These are phyloP conservation scores for Diarsia brunnea DNA, from an alignment of 2,888 invertebrate genomes.

Conservation along the genomic window DNA sequence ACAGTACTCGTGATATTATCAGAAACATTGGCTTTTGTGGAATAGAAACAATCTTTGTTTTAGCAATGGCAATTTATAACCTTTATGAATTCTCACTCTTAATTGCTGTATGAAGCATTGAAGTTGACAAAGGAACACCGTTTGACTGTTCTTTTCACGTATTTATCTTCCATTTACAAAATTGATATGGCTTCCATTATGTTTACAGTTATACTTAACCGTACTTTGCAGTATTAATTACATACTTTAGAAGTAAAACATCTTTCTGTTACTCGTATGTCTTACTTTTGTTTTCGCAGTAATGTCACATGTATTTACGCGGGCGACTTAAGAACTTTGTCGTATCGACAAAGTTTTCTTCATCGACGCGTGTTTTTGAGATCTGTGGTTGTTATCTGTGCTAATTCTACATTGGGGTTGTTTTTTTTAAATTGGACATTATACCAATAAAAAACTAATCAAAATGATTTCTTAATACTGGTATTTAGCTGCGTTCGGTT, in stretches of 20 bases:
- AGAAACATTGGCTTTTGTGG: neutral
- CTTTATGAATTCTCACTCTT: neutral
- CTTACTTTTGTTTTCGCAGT: slow-evolving; percentile 1
- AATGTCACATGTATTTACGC: slow-evolving; percentile 1
- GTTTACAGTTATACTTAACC: no score
- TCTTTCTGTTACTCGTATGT: neutral
- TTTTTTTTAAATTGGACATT: no score
- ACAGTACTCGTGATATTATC: neutral
- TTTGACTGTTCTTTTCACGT: neutral
- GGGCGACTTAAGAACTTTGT: slow-evolving; percentile 7
- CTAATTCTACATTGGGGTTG: no score
- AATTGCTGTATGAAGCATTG: neutral
- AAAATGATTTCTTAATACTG: no score
- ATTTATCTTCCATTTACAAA: neutral
- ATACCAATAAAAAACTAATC: no score
- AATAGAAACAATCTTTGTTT: neutral
- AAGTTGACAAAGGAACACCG: neutral
- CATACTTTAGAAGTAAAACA: neutral
- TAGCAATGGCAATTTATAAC: no score
- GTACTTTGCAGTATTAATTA: neutral
- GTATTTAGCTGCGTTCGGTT: no score
- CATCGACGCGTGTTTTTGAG: neutral
- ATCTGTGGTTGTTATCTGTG: neutral
- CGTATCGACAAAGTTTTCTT: neutral
- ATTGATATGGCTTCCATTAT: neutral